phyloP scores from a whole-genome alignment of 2,888 invertebrate genomes.

The Epinotia demarniana region DNA sequence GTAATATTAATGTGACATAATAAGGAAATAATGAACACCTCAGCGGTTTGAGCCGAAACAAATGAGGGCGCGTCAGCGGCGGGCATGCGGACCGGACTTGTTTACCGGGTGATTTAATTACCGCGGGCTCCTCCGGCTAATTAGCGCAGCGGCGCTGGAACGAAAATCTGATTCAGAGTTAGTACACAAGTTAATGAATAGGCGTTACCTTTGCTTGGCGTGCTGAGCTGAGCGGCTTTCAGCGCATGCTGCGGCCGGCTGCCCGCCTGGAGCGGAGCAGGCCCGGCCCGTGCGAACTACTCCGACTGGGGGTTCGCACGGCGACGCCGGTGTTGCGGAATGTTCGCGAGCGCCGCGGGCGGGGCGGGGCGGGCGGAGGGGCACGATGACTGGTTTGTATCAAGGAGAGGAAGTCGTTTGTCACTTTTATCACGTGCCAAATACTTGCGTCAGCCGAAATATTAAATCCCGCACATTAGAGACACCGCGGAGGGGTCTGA shows the following conservation, averaged over 20 bases:
- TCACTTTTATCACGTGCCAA: conserved; percentile 44
- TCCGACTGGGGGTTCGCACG: conserved; percentile 24
- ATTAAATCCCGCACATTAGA: conserved; percentile 40
- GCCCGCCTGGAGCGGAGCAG: background rate
- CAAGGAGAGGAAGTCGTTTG: conserved; percentile 44
- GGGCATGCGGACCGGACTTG: conserved; percentile 5
- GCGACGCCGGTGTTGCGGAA: conserved; percentile 23
- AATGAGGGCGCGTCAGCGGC: background rate
- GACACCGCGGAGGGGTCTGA: conserved; percentile 1
- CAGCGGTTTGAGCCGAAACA: too few species aligned
- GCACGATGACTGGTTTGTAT: conserved; percentile 30
- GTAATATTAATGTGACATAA: too few species aligned
- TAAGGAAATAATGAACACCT: too few species aligned
- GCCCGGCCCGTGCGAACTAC: conserved; percentile 22
- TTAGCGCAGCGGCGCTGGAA: conserved; percentile 18
- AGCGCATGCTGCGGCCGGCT: background rate
- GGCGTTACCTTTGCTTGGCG: background rate
- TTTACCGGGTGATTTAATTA: conserved; percentile 34
- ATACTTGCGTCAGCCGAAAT: conserved; percentile 40
- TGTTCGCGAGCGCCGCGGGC: background rate
- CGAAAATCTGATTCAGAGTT: conserved; percentile 9
- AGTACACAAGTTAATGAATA: conserved; percentile 3
- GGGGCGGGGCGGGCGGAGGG: conserved; percentile 1
- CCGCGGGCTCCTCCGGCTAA: conserved; percentile 16
- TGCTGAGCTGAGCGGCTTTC: background rate